Conservation (phyloP, 2,113 vertebrate species). For the Festucalex cinctus region DNA sequence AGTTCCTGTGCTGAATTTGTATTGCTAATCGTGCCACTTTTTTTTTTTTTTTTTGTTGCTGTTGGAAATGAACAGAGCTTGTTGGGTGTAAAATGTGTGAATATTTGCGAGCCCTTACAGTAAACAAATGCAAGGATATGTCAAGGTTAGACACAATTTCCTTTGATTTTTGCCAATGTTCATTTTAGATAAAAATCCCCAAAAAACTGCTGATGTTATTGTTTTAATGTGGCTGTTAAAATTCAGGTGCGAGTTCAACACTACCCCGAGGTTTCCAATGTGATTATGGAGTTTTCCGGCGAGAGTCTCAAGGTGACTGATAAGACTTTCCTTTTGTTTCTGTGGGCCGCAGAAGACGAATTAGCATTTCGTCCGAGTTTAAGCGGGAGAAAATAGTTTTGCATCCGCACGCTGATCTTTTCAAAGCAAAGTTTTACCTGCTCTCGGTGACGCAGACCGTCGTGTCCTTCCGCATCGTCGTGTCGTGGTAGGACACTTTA, state of each 20-base stretch:
- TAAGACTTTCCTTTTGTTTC: not conserved
- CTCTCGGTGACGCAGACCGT: not conserved
- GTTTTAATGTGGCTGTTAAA: not conserved
- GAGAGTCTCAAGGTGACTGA: not conserved
- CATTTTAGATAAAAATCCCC: no score
- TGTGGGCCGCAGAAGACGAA: not conserved
- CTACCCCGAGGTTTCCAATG: not conserved
- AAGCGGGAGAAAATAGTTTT: not conserved
- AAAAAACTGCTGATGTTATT: not conserved
- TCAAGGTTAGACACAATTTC: no score
- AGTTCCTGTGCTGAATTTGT: no score
- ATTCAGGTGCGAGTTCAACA: not conserved
- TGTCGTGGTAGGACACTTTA: no score
- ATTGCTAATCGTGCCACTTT: no score
- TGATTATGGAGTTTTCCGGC: not conserved
- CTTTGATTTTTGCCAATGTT: no score
- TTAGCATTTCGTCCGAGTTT: not conserved
- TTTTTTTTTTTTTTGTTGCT: no score
- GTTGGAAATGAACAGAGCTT: no score
- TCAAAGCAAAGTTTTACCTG: not conserved
- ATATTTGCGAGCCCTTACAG: no score
- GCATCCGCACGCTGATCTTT: not conserved
- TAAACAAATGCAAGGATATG: no score
- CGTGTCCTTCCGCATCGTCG: not conserved
- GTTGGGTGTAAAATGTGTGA: no score